These are phyloP conservation scores for Rallus limicola DNA, from an alignment of 2,113 vertebrate species.

Conservation along the genomic window DNA sequence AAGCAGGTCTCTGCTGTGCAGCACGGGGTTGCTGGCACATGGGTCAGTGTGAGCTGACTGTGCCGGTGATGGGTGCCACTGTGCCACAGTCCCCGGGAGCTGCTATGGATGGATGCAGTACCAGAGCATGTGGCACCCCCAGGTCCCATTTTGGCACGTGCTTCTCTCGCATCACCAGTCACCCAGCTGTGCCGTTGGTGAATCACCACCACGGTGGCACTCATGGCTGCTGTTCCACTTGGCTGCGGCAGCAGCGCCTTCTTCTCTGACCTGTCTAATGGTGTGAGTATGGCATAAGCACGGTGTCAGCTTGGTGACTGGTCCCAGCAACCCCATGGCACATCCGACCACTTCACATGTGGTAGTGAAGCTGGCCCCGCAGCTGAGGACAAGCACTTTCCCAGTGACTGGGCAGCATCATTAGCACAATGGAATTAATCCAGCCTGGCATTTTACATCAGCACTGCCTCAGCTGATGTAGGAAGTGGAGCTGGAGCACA, in stretches of 20 bases:
- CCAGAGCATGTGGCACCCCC: fast-evolving
- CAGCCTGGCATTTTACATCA: not conserved
- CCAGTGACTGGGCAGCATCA: fast-evolving
- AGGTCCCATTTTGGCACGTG: not conserved
- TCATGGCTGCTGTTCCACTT: fast-evolving
- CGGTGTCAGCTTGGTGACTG: not conserved
- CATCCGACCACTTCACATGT: fast-evolving
- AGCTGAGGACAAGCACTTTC: fast-evolving
- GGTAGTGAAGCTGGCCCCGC: fast-evolving
- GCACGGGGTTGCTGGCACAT: not conserved
- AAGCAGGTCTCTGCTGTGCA: not conserved
- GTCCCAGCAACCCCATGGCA: not conserved
- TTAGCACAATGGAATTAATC: not conserved
- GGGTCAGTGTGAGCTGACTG: not conserved
- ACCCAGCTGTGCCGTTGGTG: not conserved
- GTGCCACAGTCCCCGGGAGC: fast-evolving
- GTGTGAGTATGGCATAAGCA: fast-evolving
- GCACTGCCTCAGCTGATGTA: fast-evolving
- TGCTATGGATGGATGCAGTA: fast-evolving
- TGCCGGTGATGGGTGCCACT: fast-evolving
- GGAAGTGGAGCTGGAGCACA: not conserved
- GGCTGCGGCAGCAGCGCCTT: fast-evolving
- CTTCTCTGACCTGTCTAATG: not conserved
- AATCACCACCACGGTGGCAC: fast-evolving
- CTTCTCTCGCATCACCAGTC: fast-evolving